Evolutionary conservation across 2,888 invertebrate genomes (phyloP).

Genomic region (Synergus itoensis): DNA sequence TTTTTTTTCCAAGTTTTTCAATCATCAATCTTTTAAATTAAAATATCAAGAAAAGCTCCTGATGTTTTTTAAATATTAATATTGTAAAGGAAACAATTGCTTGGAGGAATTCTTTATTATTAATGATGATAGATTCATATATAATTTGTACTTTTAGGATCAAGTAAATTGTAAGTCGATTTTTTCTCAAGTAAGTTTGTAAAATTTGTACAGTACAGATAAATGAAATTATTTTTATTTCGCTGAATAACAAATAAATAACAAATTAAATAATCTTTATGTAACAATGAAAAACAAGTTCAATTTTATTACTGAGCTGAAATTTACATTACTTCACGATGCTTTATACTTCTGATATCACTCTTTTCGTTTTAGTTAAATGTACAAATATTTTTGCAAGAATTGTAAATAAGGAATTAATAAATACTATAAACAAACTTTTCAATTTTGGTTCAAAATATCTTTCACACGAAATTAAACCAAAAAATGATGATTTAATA

Average conservation of each 20-base stretch:
- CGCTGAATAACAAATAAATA: background rate
- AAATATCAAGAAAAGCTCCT: too few relatives aligned
- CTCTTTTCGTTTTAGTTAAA: background rate
- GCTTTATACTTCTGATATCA: background rate
- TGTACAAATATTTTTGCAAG: conserved; percentile 24
- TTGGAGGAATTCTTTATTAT: background rate
- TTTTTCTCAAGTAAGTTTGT: background rate
- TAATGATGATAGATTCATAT: background rate
- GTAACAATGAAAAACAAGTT: background rate
- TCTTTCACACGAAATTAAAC: background rate
- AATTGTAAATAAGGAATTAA: conserved; percentile 16
- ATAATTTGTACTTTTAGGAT: background rate
- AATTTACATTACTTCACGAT: too few relatives aligned
- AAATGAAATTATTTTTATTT: background rate
- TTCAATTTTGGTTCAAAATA: background rate
- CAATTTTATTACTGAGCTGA: too few relatives aligned
- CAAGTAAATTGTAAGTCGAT: background rate
- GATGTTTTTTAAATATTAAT: too few relatives aligned
- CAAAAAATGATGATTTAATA: too few relatives aligned
- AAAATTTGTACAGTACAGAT: background rate
- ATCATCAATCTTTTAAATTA: too few relatives aligned
- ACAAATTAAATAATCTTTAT: background rate
- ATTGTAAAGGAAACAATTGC: background rate
- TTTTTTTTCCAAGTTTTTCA: too few relatives aligned
- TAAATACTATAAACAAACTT: background rate